Percentiles rank a stretch among this genome's conserved stretches.
These are phyloP conservation scores for Wiebesia pumilae DNA, from an alignment of 1,140 invertebrate species.

Conservation along the genomic window DNA sequence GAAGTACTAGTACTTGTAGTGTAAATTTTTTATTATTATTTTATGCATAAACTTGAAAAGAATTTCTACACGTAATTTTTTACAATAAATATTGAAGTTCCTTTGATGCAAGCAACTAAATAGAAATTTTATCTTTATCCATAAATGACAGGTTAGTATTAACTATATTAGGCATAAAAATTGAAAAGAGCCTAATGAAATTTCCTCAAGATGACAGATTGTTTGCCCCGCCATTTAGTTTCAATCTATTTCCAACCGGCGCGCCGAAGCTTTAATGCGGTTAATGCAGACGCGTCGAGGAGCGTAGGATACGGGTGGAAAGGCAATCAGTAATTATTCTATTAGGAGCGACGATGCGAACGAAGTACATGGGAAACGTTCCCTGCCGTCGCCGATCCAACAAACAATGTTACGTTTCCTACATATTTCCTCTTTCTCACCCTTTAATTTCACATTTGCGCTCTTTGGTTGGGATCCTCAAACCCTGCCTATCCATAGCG, in stretches of 20 bases:
- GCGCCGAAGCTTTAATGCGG: slow-evolving; percentile 35
- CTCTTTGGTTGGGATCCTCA: background rate
- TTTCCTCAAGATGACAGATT: slow-evolving; percentile 11
- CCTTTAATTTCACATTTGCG: background rate
- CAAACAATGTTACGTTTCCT: slow-evolving; percentile 42
- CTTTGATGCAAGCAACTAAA: background rate
- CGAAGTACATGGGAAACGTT: background rate
- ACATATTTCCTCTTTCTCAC: slow-evolving; percentile 13
- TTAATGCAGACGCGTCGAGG: slow-evolving; percentile 11
- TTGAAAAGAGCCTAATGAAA: background rate
- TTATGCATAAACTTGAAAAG: too few species aligned
- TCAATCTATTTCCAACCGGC: background rate
- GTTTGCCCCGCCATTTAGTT: slow-evolving; percentile 6
- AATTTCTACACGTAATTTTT: too few species aligned
- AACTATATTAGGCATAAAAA: background rate
- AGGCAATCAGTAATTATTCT: slow-evolving; percentile 59
- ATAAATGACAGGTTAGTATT: background rate
- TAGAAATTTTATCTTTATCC: background rate
- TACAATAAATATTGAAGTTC: background rate
- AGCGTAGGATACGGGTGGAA: slow-evolving; percentile 29
- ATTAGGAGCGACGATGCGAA: slow-evolving; percentile 50
- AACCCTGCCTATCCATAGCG: background rate
- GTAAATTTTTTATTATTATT: too few species aligned
- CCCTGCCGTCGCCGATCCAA: background rate
- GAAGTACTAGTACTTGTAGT: too few species aligned